These are phyloP conservation scores for Microtus montanus DNA, from an alignment of 2,113 vertebrate genomes.

Conservation along the genomic window DNA sequence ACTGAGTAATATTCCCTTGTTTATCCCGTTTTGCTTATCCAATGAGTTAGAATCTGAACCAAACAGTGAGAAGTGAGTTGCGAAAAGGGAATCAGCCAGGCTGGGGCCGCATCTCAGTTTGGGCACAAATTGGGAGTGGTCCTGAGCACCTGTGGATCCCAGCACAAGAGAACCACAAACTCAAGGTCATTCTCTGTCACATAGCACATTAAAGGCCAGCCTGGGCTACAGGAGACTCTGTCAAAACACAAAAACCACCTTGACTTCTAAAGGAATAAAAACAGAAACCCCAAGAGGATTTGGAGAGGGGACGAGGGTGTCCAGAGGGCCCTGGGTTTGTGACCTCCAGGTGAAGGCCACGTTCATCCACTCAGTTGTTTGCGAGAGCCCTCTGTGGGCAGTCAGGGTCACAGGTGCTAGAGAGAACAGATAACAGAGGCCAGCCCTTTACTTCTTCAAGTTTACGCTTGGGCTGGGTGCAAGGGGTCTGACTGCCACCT, in stretches of 20 bases:
- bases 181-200: not conserved
- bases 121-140: not conserved
- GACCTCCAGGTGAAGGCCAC: not conserved
- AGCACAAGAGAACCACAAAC: too few relatives aligned
- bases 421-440: not conserved
- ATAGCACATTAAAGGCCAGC: not conserved
- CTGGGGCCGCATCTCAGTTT: too few relatives aligned
- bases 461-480: not conserved
- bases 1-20: not conserved
- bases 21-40: not conserved
- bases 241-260: not conserved
- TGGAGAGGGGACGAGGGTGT: not conserved
- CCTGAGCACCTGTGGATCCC: not conserved
- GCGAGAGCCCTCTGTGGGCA: not conserved
- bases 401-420: not conserved
- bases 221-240: not conserved
- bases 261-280: conserved; percentile 16
- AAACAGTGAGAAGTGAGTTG: not conserved
- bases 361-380: not conserved
- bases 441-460: not conserved
- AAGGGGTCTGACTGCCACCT: fast-evolving
- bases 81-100: not conserved
- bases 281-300: not conserved
- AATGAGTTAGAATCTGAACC: not conserved
- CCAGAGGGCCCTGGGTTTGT: not conserved